These are phyloP conservation scores for Rhopilema esculentum DNA, from an alignment of 30 jellyfish, hydroid and myxozoan species.

Conservation along the genomic window DNA sequence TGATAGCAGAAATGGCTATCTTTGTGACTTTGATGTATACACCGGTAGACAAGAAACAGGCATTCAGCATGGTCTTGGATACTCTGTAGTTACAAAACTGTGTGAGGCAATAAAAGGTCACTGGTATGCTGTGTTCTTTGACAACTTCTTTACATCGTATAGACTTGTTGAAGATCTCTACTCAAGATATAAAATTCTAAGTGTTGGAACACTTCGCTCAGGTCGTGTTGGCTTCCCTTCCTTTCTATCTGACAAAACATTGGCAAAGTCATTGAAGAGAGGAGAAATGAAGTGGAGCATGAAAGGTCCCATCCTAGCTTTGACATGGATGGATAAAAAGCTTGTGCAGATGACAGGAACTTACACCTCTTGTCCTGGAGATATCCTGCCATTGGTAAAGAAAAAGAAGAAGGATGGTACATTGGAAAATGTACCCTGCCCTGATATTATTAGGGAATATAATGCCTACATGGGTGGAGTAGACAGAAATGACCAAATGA, in stretches of 20 bases:
- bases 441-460: conserved; percentile 56
- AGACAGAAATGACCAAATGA: conserved; percentile 73
- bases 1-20: conserved; percentile 71
- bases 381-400: neutral
- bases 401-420: conserved; percentile 62
- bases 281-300: conserved; percentile 28
- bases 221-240: conserved; percentile 36
- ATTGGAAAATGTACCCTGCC: conserved; percentile 48
- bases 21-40: conserved; percentile 66
- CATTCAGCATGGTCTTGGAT: conserved; percentile 58
- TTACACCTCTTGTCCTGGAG: conserved; percentile 21
- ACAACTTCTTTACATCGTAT: conserved; percentile 52
- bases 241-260: neutral
- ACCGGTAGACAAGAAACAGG: conserved; percentile 58
- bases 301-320: conserved; percentile 53
- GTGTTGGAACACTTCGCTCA: conserved; percentile 65
- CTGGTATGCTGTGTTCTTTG: conserved; percentile 66
- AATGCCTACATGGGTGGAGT: conserved; percentile 79
- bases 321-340: conserved; percentile 55
- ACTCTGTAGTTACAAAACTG: conserved; percentile 48
- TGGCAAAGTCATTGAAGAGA: conserved; percentile 8
- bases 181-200: neutral
- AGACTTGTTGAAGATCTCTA: conserved; percentile 62
- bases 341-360: conserved; percentile 72
- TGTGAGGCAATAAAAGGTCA: conserved; percentile 50